Conservation (phyloP, 1,140 invertebrate species). For the Cecropterus lyciades region DNA sequence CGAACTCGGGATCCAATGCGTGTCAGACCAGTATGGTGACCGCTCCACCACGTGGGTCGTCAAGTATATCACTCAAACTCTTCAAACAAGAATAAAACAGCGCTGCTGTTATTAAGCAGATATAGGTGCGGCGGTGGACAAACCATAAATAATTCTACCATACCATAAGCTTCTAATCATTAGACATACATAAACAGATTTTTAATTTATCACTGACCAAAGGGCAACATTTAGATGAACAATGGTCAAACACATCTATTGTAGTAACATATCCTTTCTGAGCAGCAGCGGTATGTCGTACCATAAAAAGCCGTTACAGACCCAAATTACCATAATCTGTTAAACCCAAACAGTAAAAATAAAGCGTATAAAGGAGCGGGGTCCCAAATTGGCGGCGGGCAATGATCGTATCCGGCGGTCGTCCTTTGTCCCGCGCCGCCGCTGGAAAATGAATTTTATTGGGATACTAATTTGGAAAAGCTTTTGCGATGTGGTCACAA, state of each 20-base stretch:
- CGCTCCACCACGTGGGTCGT: too few species aligned
- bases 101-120: too few species aligned
- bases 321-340: constrained; percentile 32
- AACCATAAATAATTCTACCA: too few species aligned
- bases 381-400: constrained; percentile 26
- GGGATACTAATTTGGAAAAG: constrained; percentile 34
- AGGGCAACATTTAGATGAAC: too few species aligned
- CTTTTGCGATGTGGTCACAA: constrained; percentile 22
- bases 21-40: too few species aligned
- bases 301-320: constrained; percentile 19
- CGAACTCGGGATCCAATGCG: too few species aligned
- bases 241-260: background rate
- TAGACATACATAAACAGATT: too few species aligned
- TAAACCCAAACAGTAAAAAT: constrained; percentile 30
- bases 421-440: constrained; percentile 26
- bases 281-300: background rate
- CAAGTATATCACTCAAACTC: too few species aligned
- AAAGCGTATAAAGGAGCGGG: constrained; percentile 20
- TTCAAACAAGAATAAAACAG: too few species aligned
- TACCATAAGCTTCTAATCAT: too few species aligned
- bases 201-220: too few species aligned
- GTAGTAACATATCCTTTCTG: background rate
- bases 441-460: constrained; percentile 35
- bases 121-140: too few species aligned
- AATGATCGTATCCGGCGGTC: constrained; percentile 30